Base-by-base conservation (phyloP, 2,888 invertebrate species). In the Cephus nigrinus region DNA sequence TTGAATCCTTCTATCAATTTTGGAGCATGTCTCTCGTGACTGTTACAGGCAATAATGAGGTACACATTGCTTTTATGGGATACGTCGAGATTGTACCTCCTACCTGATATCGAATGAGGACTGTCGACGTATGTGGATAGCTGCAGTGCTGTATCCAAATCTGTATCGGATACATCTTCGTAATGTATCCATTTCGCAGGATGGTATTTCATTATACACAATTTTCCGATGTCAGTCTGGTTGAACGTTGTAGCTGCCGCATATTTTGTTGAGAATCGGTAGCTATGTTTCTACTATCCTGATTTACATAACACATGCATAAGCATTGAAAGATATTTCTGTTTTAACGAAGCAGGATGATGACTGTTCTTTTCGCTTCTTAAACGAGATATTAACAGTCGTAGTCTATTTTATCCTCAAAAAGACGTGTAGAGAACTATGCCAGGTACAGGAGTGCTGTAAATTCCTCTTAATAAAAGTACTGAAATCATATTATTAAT, bases 91-190 rank as follows among this genome's bases (percentile, higher is more conserved):
- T 23, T 55, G 9, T 23, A 55, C 1, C 55, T 55, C 9, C 55
- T 55, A 55, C 9, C 55, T 55, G 55, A 9, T 55, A 55, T 55
- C 23, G 55, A 23, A 23, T 23, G 23, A 55, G 55, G 9, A 55
- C 76, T n/a, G 31, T 23, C 23, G 68, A 35, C 68, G 75, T 72
- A 72, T 74, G 76, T 75, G 23, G 73, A 12, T 68, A 15, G 32
- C 73, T 80, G 80, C 77, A 77, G 76, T 79, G 76, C 78, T 82
- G 78, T 78, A 78, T 81, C 79, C 75, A 82, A 82, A 77, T 76
- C 75, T 75, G 73, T 76, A 82, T 77, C 77, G 68, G 73, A 36
- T 78, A 15, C 76, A 23, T 15, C 36, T 71, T 72, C 69, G 78
- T 55, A 55, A 55, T 55, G 23, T 55, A 55, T 55, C 23, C 76